A percentile compares a stretch with the other conserved stretches of the same genome.
Conservation (phyloP, 2,113 vertebrate genomes). For the Bufo bufo region DNA sequence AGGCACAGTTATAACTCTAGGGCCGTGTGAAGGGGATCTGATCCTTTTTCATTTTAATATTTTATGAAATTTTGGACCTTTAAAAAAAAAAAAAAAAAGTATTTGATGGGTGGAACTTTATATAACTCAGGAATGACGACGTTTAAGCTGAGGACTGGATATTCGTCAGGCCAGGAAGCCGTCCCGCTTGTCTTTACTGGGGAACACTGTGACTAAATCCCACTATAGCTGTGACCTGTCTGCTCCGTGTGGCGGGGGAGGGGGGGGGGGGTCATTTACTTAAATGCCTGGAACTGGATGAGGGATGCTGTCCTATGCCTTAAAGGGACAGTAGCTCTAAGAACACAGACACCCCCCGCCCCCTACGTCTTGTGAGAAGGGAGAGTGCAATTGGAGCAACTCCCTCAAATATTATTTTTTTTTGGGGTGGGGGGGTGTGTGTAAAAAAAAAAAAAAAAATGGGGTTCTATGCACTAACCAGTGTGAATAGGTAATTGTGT, state of each 20-base stretch:
- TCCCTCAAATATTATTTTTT: background rate
- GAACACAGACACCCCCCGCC: too few species aligned
- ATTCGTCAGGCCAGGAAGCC: constrained; percentile 1
- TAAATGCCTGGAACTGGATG: background rate
- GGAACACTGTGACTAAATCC: constrained; percentile 47
- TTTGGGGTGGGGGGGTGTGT: background rate
- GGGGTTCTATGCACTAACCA: background rate
- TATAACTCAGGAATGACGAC: constrained; percentile 36
- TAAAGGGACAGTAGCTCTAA: background rate
- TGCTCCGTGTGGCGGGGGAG: background rate
- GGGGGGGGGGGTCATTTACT: background rate
- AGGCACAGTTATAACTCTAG: background rate
- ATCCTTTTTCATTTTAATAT: too few species aligned
- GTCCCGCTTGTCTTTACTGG: constrained; percentile 31
- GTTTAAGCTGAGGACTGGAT: background rate
- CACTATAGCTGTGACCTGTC: background rate
- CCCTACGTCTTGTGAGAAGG: too few species aligned
- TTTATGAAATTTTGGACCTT: too few species aligned
- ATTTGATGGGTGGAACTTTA: too few species aligned
- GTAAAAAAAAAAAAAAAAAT: background rate
- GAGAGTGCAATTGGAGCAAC: background rate
- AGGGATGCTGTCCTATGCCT: background rate
- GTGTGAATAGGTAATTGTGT: background rate
- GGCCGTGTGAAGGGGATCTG: background rate
- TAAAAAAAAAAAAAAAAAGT: too few species aligned